Evolutionary conservation across 2,888 invertebrate genomes (phyloP).

Genomic region (Drymonia ruficornis): DNA sequence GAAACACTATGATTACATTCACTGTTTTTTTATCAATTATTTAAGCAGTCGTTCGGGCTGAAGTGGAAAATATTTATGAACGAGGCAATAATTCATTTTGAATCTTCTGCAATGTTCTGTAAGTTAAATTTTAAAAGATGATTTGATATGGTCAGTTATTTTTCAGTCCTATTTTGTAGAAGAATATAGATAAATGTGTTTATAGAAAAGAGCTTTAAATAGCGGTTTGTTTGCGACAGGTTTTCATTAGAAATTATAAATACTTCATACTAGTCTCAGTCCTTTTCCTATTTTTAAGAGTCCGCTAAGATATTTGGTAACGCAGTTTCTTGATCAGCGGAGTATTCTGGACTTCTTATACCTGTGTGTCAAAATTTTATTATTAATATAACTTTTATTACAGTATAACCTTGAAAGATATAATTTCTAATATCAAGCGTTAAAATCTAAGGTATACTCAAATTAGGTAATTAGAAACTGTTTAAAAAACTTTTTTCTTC

Average conservation of each 20-base stretch:
- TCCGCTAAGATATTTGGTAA: conserved; percentile 15
- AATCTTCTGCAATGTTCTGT: neutral
- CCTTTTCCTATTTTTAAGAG: conserved; percentile 21
- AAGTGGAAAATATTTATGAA: neutral
- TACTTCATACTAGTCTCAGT: conserved; percentile 39
- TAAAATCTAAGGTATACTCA: too few relatives aligned
- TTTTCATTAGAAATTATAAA: conserved; percentile 55
- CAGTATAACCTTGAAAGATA: too few relatives aligned
- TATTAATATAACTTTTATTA: too few relatives aligned
- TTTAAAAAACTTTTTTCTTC: too few relatives aligned
- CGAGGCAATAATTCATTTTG: too few relatives aligned
- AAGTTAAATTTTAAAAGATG: conserved; percentile 9
- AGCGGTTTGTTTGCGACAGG: neutral
- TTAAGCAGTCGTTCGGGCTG: neutral
- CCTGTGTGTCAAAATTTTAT: conserved; percentile 1
- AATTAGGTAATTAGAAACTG: too few relatives aligned
- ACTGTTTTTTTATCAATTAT: neutral
- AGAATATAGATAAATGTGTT: conserved; percentile 30
- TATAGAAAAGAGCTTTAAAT: conserved; percentile 20
- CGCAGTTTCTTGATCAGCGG: neutral
- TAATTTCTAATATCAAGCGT: too few relatives aligned
- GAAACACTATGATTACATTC: neutral
- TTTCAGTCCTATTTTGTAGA: conserved; percentile 51
- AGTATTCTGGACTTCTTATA: neutral
- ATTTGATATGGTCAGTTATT: conserved; percentile 55